These are phyloP conservation scores for Cremastobaeus sp. DNA, from an alignment of 2,888 invertebrate species.

Conservation along the genomic window DNA sequence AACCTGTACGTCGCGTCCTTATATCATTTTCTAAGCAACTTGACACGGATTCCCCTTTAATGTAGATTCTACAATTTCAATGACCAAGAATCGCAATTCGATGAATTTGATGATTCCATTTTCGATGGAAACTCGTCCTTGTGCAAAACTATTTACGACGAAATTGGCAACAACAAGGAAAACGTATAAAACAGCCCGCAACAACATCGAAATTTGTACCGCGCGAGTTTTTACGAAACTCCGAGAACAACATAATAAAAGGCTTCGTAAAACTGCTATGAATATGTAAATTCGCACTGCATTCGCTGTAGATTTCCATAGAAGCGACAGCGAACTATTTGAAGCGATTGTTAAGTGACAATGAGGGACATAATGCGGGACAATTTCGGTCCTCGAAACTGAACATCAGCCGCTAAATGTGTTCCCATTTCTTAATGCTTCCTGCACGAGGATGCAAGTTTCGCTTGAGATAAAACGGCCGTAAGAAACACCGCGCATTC, in stretches of 20 bases:
- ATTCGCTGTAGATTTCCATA: neutral
- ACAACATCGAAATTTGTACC: too few relatives aligned
- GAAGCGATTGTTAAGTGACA: constrained; percentile 15
- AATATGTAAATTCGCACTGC: constrained; percentile 1
- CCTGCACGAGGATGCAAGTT: constrained; percentile 16
- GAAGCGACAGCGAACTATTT: neutral
- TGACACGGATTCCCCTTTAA: too few relatives aligned
- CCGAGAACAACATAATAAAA: neutral
- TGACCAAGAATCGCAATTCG: too few relatives aligned
- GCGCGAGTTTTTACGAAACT: too few relatives aligned
- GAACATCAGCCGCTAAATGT: constrained; percentile 36
- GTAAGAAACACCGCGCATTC: constrained; percentile 27
- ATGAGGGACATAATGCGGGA: constrained; percentile 24
- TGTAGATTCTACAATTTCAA: too few relatives aligned
- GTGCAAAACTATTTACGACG: too few relatives aligned
- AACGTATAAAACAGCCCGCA: too few relatives aligned
- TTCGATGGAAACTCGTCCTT: too few relatives aligned
- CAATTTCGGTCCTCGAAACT: constrained; percentile 28
- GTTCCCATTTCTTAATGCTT: constrained; percentile 45
- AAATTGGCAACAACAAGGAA: too few relatives aligned
- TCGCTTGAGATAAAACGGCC: constrained; percentile 32
- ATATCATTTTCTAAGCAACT: too few relatives aligned
- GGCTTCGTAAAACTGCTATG: neutral
- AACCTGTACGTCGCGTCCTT: too few relatives aligned
- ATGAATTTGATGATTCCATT: too few relatives aligned